These are phyloP conservation scores for Synchiropus splendidus DNA, from an alignment of 2,113 vertebrate genomes.

Conservation along the genomic window DNA sequence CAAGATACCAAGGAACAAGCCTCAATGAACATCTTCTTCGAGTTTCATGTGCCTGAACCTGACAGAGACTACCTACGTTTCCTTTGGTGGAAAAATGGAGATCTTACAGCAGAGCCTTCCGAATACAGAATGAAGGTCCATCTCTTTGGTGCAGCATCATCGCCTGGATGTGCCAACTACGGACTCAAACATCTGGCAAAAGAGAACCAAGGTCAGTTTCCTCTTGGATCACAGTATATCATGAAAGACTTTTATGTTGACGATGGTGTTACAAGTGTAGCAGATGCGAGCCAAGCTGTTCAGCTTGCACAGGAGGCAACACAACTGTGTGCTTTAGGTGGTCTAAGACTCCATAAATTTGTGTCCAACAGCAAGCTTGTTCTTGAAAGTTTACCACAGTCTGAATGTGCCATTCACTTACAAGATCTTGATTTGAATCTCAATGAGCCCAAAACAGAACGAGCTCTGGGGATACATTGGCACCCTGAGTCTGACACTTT, in stretches of 20 bases:
- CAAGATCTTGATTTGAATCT: background rate
- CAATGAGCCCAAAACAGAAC: background rate
- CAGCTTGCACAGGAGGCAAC: conserved; percentile 1
- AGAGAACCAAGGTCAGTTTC: background rate
- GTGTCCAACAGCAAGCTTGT: background rate
- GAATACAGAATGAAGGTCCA: conserved; percentile 7
- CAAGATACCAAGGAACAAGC: no score
- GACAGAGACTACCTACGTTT: no score
- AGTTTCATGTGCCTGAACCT: no score
- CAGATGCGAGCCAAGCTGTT: background rate
- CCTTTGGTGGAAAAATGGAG: no score
- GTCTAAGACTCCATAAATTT: conserved; percentile 5
- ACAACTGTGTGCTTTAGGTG: background rate
- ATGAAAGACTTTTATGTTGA: conserved; percentile 18
- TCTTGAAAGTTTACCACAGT: no score
- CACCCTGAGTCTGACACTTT: no score
- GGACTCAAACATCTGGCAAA: conserved; percentile 5
- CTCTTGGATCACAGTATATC: background rate
- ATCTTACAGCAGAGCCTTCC: no score
- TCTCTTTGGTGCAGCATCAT: conserved; percentile 9
- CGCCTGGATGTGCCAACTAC: conserved; percentile 9
- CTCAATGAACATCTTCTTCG: no score
- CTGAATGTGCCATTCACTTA: background rate
- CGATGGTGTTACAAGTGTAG: background rate
- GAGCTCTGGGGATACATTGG: no score